A percentile compares a stretch with the other conserved stretches of the same genome.
These are phyloP conservation scores for Scaeva pyrastri DNA, from an alignment of 2,888 invertebrate genomes.

Conservation along the genomic window DNA sequence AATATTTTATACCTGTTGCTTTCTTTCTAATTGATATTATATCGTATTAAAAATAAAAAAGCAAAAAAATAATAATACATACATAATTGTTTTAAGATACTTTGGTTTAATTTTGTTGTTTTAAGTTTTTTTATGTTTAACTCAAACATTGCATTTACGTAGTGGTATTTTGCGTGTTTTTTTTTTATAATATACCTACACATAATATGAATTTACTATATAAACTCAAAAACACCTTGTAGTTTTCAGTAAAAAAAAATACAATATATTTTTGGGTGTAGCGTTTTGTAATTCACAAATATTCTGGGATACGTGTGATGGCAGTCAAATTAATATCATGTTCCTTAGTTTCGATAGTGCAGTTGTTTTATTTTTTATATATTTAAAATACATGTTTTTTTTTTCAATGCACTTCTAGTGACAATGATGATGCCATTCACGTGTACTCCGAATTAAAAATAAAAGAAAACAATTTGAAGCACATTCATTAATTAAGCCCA, in stretches of 20 bases:
- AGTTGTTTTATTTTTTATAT: not conserved
- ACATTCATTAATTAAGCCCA: constrained; percentile 19
- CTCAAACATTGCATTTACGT: constrained; percentile 67
- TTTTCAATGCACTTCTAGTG: constrained; percentile 30
- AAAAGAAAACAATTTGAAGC: constrained; percentile 35
- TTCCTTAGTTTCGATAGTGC: constrained; percentile 49
- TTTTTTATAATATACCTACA: constrained; percentile 34
- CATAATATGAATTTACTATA: constrained; percentile 23
- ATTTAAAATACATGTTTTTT: not conserved
- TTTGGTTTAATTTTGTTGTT: constrained; percentile 28
- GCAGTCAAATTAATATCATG: constrained; percentile 53
- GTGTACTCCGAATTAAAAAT: constrained; percentile 51
- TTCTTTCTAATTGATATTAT: constrained; percentile 72
- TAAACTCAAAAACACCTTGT: constrained; percentile 1
- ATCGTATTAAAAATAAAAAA: constrained; percentile 17
- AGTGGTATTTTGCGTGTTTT: constrained; percentile 66
- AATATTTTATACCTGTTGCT: constrained; percentile 75
- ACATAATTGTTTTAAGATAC: constrained; percentile 52
- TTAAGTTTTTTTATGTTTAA: constrained; percentile 30
- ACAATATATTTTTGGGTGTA: constrained; percentile 47
- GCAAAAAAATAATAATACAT: constrained; percentile 54
- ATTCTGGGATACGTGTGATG: constrained; percentile 61
- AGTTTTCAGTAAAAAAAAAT: constrained; percentile 19
- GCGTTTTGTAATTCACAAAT: constrained; percentile 51
- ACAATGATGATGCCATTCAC: constrained; percentile 58